These are phyloP conservation scores for Amia ocellicauda DNA, from an alignment of 2,113 vertebrate species.

Conservation along the genomic window DNA sequence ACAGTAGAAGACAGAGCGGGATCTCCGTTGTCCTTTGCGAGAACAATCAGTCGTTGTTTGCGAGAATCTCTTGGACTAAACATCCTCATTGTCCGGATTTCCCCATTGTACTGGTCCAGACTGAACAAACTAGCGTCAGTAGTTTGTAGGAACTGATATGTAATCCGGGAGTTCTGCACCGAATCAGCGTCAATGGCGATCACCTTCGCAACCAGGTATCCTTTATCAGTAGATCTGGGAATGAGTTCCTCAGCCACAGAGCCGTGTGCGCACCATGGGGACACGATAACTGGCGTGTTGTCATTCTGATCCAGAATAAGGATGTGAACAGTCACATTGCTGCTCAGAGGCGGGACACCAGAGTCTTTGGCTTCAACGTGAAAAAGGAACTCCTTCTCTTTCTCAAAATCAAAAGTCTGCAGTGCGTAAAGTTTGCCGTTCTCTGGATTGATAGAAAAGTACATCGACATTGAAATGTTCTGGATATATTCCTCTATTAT, in stretches of 20 bases:
- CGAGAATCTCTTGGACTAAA: conserved; percentile 62
- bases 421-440: conserved; percentile 76
- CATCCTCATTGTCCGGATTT: conserved; percentile 66
- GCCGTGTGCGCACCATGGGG: conserved; percentile 64
- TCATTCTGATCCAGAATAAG: conserved; percentile 73
- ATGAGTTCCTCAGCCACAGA: conserved; percentile 63
- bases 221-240: conserved; percentile 61
- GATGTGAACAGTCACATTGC: conserved; percentile 67
- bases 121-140: conserved; percentile 65
- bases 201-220: conserved; percentile 65
- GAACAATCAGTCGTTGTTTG: conserved; percentile 59
- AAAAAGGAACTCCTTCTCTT: conserved; percentile 71
- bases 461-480: conserved; percentile 68
- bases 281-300: conserved; percentile 63
- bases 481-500: conserved; percentile 61
- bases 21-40: conserved; percentile 63
- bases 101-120: conserved; percentile 54
- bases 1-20: conserved; percentile 72
- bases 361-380: conserved; percentile 69
- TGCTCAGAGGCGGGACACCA: conserved; percentile 64
- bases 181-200: conserved; percentile 61
- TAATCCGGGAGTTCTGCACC: conserved; percentile 63
- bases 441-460: conserved; percentile 73
- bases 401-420: conserved; percentile 77
- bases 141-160: conserved; percentile 64